phyloP scores from a whole-genome alignment of 2,797 vertebrate species.

The Pantherophis vulpinus region DNA sequence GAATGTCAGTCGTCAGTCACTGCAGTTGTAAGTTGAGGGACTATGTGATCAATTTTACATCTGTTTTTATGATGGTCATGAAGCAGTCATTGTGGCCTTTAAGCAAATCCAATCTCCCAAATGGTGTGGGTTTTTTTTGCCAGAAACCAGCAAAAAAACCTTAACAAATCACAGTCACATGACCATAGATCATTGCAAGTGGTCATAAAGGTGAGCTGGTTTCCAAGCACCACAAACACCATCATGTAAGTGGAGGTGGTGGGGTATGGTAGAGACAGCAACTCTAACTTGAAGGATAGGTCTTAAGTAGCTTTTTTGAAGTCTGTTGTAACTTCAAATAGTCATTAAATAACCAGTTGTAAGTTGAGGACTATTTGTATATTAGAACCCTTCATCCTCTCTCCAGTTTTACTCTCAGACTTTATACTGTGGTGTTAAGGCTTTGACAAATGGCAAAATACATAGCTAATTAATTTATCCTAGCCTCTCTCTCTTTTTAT shows the following conservation, averaged over 20 bases:
- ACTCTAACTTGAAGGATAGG: background rate
- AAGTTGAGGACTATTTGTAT: background rate
- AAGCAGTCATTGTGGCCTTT: background rate
- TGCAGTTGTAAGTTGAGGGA: background rate
- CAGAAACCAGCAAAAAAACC: background rate
- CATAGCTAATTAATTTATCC: background rate
- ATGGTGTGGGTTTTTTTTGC: background rate
- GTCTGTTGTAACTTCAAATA: background rate
- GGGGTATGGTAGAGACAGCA: background rate
- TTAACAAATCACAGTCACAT: background rate
- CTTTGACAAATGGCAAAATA: background rate
- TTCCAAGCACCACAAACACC: background rate
- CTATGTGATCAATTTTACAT: background rate
- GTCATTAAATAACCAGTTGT: background rate
- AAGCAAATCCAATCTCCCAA: background rate
- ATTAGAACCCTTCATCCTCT: background rate
- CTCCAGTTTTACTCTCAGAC: background rate
- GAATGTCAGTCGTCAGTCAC: background rate
- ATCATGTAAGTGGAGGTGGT: background rate
- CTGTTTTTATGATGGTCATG: background rate
- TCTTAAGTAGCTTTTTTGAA: background rate
- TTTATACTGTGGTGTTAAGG: background rate
- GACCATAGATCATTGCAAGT: background rate
- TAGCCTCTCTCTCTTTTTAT: conserved; percentile 2
- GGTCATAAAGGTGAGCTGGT: background rate